Evolutionary conservation across 2,888 invertebrate genomes (phyloP).

Genomic region (Tachina fera): DNA sequence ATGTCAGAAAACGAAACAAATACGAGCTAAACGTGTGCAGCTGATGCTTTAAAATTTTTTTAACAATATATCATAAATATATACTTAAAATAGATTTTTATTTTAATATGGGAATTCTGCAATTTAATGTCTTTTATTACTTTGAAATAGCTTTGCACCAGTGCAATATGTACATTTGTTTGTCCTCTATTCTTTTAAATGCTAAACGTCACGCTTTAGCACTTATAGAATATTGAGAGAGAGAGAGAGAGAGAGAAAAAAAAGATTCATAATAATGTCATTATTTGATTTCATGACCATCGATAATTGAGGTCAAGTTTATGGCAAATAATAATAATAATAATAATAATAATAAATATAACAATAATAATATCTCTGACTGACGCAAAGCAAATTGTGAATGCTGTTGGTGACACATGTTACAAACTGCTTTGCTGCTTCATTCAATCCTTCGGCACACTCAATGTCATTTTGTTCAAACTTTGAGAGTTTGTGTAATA

Average conservation of each 20-base stretch:
- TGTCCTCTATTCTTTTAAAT: slow-evolving; percentile 35
- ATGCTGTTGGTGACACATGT: slow-evolving; percentile 61
- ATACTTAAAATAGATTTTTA: not conserved
- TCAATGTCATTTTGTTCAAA: slow-evolving; percentile 16
- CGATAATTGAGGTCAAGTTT: slow-evolving; percentile 70
- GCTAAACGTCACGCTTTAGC: slow-evolving; percentile 63
- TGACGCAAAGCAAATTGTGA: slow-evolving; percentile 40
- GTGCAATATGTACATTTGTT: not conserved
- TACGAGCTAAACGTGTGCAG: slow-evolving; percentile 17
- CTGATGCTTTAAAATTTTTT: slow-evolving; percentile 17
- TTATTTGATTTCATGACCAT: slow-evolving; percentile 68
- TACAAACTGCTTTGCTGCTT: slow-evolving; percentile 13
- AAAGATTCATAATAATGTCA: slow-evolving; percentile 48
- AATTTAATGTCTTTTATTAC: not conserved
- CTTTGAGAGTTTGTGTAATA: slow-evolving; percentile 25
- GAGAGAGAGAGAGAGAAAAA: slow-evolving; percentile 14
- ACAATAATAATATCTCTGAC: slow-evolving; percentile 38
- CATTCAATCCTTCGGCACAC: slow-evolving; percentile 3
- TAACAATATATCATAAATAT: slow-evolving; percentile 7
- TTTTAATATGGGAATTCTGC: slow-evolving; percentile 1
- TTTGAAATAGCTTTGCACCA: not conserved
- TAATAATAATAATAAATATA: slow-evolving; percentile 58
- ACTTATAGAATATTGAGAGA: slow-evolving; percentile 25
- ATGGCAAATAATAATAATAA: slow-evolving; percentile 65
- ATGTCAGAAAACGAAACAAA: not conserved